Evolutionary conservation across 1,140 invertebrate species (phyloP).

Genomic region (Philopotamus ludificatus): DNA sequence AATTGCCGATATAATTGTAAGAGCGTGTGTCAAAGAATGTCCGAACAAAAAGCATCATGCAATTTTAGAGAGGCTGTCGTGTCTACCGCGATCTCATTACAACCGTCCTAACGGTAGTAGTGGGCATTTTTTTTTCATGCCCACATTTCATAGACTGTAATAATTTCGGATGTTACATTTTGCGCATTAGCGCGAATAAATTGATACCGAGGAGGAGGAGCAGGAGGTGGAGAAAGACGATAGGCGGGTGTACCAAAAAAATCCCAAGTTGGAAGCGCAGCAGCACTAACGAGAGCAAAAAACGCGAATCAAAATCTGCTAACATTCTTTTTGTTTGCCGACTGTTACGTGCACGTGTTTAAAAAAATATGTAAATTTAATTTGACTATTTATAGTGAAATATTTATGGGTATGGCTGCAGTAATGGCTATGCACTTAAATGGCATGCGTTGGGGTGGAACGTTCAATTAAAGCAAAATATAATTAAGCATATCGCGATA

Average conservation of each 20-base stretch:
- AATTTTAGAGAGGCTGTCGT: slow-evolving; percentile 13
- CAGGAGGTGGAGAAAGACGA: not conserved
- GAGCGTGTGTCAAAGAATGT: slow-evolving; percentile 4
- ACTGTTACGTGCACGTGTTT: not conserved
- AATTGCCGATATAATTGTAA: not conserved
- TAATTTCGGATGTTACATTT: slow-evolving; percentile 7
- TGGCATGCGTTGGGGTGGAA: no score
- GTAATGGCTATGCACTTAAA: no score
- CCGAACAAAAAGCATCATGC: slow-evolving; percentile 1
- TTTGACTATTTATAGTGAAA: not conserved
- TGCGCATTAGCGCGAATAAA: not conserved
- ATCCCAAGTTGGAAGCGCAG: not conserved
- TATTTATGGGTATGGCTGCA: no score
- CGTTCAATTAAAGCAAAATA: no score
- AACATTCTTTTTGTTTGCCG: slow-evolving; percentile 4
- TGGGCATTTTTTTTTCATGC: not conserved
- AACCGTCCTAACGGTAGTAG: not conserved
- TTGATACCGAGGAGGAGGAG: slow-evolving; percentile 2
- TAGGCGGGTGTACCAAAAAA: slow-evolving; percentile 2
- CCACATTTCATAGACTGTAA: not conserved
- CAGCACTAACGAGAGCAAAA: slow-evolving; percentile 9
- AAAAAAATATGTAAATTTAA: slow-evolving; percentile 2
- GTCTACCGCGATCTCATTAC: slow-evolving; percentile 4
- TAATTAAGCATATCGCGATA: no score
- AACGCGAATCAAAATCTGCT: slow-evolving; percentile 1